phyloP scores from a whole-genome alignment of 2,113 vertebrate genomes.

The Collichthys lucidus region DNA sequence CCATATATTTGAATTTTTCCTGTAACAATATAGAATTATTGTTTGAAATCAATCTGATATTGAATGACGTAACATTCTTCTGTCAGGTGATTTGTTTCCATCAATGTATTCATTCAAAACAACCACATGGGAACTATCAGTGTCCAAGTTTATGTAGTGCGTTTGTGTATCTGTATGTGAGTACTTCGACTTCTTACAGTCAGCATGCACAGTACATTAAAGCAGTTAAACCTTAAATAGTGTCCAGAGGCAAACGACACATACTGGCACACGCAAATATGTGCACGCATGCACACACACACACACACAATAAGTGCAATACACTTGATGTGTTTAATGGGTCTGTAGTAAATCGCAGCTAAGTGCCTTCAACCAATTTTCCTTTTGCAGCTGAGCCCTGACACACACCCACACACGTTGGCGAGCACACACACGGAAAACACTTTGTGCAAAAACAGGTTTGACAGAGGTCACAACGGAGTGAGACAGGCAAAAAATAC shows the following conservation, averaged over 20 bases:
- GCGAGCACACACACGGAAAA: conserved; percentile 6
- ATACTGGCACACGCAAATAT: not conserved
- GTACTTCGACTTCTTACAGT: not conserved
- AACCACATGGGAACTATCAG: not conserved
- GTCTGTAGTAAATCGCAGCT: conserved; percentile 73
- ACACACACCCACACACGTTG: conserved; percentile 33
- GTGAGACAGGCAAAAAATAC: not conserved
- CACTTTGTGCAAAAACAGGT: not conserved
- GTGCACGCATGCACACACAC: not conserved
- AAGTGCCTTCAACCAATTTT: conserved; percentile 79
- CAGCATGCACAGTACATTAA: conserved; percentile 50
- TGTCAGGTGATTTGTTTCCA: not conserved
- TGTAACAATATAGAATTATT: not conserved
- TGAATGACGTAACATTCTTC: no score
- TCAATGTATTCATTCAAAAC: not conserved
- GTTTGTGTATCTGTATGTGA: not conserved
- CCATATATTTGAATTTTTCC: not conserved
- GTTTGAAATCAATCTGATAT: not conserved
- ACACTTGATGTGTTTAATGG: conserved; percentile 78
- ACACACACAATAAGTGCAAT: conserved; percentile 4
- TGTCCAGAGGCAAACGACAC: not conserved
- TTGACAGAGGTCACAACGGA: conserved; percentile 8
- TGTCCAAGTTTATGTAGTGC: not conserved
- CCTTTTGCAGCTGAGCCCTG: conserved; percentile 70
- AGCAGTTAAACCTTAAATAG: conserved; percentile 55